Evolutionary conservation across 2,888 invertebrate species (phyloP).

Genomic region (Eristalis intricaria): DNA sequence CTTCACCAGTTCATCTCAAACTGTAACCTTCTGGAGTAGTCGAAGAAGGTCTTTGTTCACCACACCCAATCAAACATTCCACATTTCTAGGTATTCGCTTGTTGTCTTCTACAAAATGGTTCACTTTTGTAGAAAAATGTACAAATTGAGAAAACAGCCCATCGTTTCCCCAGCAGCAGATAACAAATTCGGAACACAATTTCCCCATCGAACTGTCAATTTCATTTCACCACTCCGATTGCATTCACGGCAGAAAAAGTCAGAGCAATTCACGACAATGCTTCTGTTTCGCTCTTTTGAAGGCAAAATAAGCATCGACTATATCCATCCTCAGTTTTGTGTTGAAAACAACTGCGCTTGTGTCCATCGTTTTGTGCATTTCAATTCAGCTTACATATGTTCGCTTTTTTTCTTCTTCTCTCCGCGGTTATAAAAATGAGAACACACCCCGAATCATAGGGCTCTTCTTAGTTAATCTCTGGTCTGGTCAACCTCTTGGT

Average conservation of each 20-base stretch:
- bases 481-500: not conserved
- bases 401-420: not conserved
- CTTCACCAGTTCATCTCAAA: too few relatives aligned
- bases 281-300: not conserved
- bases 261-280: not conserved
- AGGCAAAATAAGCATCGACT: not conserved
- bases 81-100: too few relatives aligned
- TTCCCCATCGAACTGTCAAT: not conserved
- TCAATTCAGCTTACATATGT: not conserved
- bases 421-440: slow-evolving; percentile 1
- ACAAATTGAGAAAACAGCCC: too few relatives aligned
- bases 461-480: not conserved
- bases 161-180: not conserved
- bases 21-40: too few relatives aligned
- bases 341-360: not conserved
- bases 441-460: slow-evolving; percentile 1
- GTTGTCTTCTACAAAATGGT: too few relatives aligned
- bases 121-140: too few relatives aligned
- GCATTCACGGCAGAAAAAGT: not conserved
- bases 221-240: not conserved
- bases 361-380: slow-evolving; percentile 6
- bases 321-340: not conserved
- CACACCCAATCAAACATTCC: too few relatives aligned
- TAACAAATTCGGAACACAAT: not conserved
- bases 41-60: too few relatives aligned